phyloP scores from a whole-genome alignment of 2,113 vertebrate species.

The Cettia cetti region DNA sequence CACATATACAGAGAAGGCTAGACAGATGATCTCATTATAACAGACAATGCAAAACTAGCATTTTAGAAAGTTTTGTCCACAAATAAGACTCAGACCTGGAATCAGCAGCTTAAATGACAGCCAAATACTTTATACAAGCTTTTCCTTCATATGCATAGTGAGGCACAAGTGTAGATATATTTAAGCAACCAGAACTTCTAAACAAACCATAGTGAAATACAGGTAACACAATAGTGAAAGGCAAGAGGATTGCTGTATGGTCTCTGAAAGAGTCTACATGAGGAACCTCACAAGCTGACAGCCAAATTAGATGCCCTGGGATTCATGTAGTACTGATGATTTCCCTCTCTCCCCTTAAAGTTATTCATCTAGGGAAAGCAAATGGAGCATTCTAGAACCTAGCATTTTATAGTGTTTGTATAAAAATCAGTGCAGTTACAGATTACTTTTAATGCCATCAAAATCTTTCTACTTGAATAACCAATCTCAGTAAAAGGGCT shows the following conservation, averaged over 20 bases:
- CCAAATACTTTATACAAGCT: neutral
- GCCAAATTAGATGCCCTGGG: neutral
- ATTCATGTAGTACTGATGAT: neutral
- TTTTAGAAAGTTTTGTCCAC: neutral
- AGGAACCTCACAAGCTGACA: neutral
- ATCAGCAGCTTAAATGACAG: neutral
- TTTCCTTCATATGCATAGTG: accelerated
- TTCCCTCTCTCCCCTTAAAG: neutral
- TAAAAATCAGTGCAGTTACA: neutral
- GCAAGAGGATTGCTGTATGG: neutral
- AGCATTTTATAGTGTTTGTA: neutral
- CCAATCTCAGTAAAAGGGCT: neutral
- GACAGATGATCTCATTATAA: neutral
- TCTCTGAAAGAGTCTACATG: neutral
- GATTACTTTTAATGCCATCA: neutral
- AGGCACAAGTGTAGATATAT: neutral
- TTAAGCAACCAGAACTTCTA: neutral
- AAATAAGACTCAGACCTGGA: neutral
- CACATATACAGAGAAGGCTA: neutral
- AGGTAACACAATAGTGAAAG: neutral
- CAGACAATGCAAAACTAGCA: neutral
- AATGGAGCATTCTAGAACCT: neutral
- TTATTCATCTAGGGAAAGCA: neutral
- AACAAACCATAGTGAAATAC: neutral
- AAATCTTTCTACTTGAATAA: neutral